These are phyloP conservation scores for Abramis brama DNA, from an alignment of 2,113 vertebrate genomes.

Conservation along the genomic window DNA sequence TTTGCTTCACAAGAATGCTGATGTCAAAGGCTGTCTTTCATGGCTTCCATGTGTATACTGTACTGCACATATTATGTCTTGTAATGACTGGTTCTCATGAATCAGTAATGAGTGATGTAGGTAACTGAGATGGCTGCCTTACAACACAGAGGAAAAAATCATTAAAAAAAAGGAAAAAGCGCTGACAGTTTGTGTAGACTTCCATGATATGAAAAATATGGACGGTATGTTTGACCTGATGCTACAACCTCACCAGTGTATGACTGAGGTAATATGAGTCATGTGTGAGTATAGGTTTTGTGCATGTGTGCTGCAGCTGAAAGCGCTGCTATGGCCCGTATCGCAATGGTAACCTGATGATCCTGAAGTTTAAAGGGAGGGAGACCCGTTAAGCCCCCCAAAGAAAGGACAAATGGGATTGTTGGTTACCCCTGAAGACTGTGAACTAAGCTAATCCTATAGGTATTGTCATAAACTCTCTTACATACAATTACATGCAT, in stretches of 20 bases:
- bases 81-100: conserved; percentile 57
- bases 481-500: neutral
- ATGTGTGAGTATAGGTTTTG: conserved; percentile 50
- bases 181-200: conserved; percentile 21
- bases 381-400: conserved; percentile 53
- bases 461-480: conserved; percentile 24
- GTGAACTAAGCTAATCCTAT: neutral
- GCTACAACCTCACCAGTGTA: conserved; percentile 28
- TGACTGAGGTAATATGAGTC: conserved; percentile 42
- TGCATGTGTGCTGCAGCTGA: conserved; percentile 57
- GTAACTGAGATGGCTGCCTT: conserved; percentile 45
- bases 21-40: conserved; percentile 26
- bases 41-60: conserved; percentile 36
- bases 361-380: conserved; percentile 49
- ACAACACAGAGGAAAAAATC: conserved; percentile 16
- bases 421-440: conserved; percentile 46
- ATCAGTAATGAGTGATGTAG: conserved; percentile 47
- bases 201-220: conserved; percentile 32
- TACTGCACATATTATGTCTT: conserved; percentile 35
- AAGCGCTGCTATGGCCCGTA: conserved; percentile 42
- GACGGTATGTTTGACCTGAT: conserved; percentile 37
- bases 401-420: conserved; percentile 65
- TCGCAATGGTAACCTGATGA: conserved; percentile 72
- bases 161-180: neutral
- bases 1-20: conserved; percentile 6